Evolutionary conservation across 2,113 vertebrate species (phyloP), one percentile per base, ranked within the genome.

Genomic region (Lichenostomus cassidix): DNA sequence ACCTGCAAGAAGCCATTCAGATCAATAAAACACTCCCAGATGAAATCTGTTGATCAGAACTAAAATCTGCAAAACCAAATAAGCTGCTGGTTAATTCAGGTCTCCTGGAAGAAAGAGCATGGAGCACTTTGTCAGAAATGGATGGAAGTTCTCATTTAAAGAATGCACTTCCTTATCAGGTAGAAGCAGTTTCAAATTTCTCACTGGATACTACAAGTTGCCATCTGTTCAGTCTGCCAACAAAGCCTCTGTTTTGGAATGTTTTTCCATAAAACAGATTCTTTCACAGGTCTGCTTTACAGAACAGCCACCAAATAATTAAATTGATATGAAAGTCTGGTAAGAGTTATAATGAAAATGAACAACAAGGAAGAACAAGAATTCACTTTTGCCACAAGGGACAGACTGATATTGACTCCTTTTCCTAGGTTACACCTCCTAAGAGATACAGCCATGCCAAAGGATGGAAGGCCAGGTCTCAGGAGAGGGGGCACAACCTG

Each of bases 181-280:
- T 73, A 92, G 63, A 77, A 73, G 49, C 41, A 71, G n/a, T 65
- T 89, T 69, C 71, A 77, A 42, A 50, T 90, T 95, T 96, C 88
- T 62, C 47, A 53, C 50, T 47, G 42, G 46, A 60, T 91, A 68
- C 76, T 81, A 11, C 29, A 74, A 89, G 67, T 58, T 9, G 1
- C 39, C 44, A 87, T 64, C 65, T 82, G 29, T 28, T 88, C 55
- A 29, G 46, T 42, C 64, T 83, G 75, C 63, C 79, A 86, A 79
- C 19, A 82, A 10, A 65, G 35, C 24, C 39, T 46, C 63, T 75
- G 62, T 62, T 76, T 39, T 29, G 44, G 69, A 64, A 47, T 12
- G 6, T 27, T 71, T 89, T 87, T 55, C 58, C 47, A 58, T 50
- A 58, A 80, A 91, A n/a, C 20, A 65, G 65, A 79, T 68, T 41